phyloP scores from a whole-genome alignment of 1,140 invertebrate species.

The Neotoxoptera formosana region DNA sequence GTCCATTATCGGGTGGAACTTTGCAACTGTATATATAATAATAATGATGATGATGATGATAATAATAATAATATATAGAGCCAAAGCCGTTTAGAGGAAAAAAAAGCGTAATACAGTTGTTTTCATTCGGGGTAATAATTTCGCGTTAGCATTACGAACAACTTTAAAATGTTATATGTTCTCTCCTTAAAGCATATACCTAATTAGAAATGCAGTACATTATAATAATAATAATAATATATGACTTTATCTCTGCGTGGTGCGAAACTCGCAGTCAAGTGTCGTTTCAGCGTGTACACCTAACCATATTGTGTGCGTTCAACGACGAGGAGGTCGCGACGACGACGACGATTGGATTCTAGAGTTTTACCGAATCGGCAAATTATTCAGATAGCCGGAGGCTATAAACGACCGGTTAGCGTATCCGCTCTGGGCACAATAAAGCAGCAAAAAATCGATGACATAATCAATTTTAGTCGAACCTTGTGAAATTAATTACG shows the following conservation, averaged over 20 bases:
- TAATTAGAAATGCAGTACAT: background rate
- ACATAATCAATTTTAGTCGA: background rate
- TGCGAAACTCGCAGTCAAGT: background rate
- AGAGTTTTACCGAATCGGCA: background rate
- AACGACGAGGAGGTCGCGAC: background rate
- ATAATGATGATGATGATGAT: background rate
- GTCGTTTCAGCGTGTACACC: background rate
- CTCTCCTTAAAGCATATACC: background rate
- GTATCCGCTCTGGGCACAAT: background rate
- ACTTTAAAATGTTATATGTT: background rate
- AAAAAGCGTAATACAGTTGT: background rate
- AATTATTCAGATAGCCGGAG: background rate
- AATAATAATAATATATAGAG: background rate
- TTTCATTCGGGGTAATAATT: conserved; percentile 10
- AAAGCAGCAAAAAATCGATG: background rate
- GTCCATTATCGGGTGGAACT: background rate
- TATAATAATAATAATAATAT: background rate
- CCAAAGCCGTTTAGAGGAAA: background rate
- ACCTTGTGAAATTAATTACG: background rate
- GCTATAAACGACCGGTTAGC: background rate
- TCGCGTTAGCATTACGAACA: background rate
- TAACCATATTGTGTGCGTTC: too few species aligned
- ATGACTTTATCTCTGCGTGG: background rate
- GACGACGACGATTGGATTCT: background rate
- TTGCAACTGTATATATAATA: conserved; percentile 17